Evolutionary conservation across 2,797 vertebrate species (phyloP), one percentile per base, ranked within the genome.

Genomic region (Pseudomugil gertrudae): DNA sequence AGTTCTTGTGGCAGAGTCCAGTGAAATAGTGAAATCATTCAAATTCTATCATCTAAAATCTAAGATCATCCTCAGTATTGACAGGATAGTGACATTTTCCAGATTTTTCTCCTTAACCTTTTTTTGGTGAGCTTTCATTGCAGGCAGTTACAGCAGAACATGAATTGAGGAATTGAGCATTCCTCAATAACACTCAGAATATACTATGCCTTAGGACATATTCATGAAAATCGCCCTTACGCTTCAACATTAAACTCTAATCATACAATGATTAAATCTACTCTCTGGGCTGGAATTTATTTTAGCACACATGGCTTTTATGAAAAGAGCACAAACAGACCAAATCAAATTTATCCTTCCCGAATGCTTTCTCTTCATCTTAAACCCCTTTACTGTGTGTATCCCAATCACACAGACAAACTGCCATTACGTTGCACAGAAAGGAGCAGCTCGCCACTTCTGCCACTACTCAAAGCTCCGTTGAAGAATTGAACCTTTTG

Each of bases 211-310:
- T 33, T 35, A 69, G 70, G 74, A 80, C 15, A 60, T 45, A n/a
- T 19, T 29, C 58, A 61, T 32, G 29, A 61, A 76, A 80, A 69
- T 13, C 33, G 35, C 33, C 2, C 24, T 75, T 58, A 73, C 74
- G 67, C 58, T 61, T 76, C 71, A 80, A 76, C 65, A 61, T 63
- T 74, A 60, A 71, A 65, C 65, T 65, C 52, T 65, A 74, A 80
- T 81, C 43, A 66, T 35, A 58, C 40, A 58, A 63, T 65, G 82
- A 79, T 77, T 57, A 75, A 71, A 51, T 72, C 32, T 27, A 23
- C 52, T 71, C 51, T 19, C 29, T 69, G 29, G 53, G 57, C 65
- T 68, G 72, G 47, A 81, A 72, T 57, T 33, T 47, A 51, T 45
- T 32, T 62, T 40, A 40, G 17, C 13, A 26, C 54, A 64, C 23